phyloP scores from a whole-genome alignment of 2,797 vertebrate species.

The Taeniopygia guttata region DNA sequence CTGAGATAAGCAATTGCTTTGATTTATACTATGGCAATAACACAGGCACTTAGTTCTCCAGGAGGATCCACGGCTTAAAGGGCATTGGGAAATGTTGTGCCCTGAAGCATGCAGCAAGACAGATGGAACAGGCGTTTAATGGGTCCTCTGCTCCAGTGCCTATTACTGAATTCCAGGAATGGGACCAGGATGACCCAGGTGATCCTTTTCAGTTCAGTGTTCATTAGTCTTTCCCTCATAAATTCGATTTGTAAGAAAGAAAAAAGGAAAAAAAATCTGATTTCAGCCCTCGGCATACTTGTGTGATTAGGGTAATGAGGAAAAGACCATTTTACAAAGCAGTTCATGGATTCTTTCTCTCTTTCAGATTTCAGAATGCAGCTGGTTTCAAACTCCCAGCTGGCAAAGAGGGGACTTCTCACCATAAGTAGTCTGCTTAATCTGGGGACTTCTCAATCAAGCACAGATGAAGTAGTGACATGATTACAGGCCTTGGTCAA shows the following conservation, averaged over 20 bases:
- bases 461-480: constrained; percentile 18
- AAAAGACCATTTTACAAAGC: constrained; percentile 3
- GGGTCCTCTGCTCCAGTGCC: background rate
- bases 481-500: constrained; percentile 51
- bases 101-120: background rate
- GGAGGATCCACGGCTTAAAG: background rate
- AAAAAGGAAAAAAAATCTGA: background rate
- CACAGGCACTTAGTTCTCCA: background rate
- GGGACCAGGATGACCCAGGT: background rate
- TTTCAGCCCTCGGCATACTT: constrained; percentile 6
- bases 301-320: constrained; percentile 22
- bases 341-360: background rate
- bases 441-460: constrained; percentile 26
- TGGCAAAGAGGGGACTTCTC: constrained; percentile 19
- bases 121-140: background rate
- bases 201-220: background rate
- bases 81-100: background rate
- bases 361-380: constrained; percentile 9
- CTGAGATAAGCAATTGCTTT: background rate
- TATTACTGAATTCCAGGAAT: background rate
- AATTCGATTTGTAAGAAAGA: background rate
- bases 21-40: background rate
- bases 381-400: constrained; percentile 26
- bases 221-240: background rate
- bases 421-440: background rate